A percentile compares a stretch with the other conserved stretches of the same genome.
phyloP scores from a whole-genome alignment of 2,797 vertebrate genomes.

The Novumbra hubbsi region DNA sequence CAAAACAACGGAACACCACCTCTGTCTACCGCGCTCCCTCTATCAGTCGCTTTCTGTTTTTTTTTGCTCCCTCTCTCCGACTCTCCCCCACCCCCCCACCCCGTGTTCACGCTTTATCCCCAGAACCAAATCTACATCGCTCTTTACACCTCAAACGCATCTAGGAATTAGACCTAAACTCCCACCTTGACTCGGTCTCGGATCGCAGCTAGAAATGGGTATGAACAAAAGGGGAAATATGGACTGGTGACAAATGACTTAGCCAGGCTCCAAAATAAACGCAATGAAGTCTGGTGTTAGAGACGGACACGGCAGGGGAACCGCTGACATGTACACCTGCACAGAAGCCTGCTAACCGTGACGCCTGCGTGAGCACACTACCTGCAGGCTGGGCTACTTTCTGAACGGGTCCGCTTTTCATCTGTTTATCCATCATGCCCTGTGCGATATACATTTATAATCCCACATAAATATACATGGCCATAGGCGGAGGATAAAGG shows the following conservation, averaged over 20 bases:
- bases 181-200: slow-evolving; percentile 49
- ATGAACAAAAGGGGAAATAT: slow-evolving; percentile 52
- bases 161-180: slow-evolving; percentile 51
- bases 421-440: not conserved
- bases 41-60: not conserved
- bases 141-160: slow-evolving; percentile 21
- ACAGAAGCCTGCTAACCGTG: slow-evolving; percentile 42
- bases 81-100: not conserved
- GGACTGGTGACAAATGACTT: slow-evolving; percentile 68
- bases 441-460: not conserved
- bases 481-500: not conserved
- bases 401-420: not conserved
- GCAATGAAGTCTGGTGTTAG: slow-evolving; percentile 45
- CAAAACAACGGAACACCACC: not conserved
- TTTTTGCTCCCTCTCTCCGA: not conserved
- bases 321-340: slow-evolving; percentile 52
- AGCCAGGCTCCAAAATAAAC: slow-evolving; percentile 65
- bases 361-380: not conserved
- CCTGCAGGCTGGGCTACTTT: not conserved
- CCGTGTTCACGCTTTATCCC: not conserved
- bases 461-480: not conserved
- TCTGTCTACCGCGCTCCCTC: not conserved
- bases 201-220: slow-evolving; percentile 56
- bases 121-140: not conserved
- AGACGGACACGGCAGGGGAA: slow-evolving; percentile 65